Percentiles rank a stretch among this genome's conserved stretches.
Conservation (phyloP, 2,113 vertebrate species). For the Odocoileus hemionus region DNA sequence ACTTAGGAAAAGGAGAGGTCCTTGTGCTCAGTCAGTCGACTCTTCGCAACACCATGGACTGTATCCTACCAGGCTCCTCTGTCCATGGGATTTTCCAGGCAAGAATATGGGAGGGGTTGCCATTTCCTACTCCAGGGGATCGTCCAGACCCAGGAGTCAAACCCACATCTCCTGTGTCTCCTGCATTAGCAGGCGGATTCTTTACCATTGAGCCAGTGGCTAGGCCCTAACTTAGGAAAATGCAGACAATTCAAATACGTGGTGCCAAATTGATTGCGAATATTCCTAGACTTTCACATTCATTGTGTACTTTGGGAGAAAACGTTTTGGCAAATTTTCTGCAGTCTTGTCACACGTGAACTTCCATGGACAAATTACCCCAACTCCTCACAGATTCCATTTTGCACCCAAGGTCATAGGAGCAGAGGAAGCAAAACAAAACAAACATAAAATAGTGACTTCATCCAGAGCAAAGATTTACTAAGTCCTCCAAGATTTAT, state of each 20-base stretch:
- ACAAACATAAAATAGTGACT: not conserved
- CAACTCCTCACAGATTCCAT: not conserved
- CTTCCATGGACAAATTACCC: not conserved
- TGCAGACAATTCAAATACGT: not conserved
- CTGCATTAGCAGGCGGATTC: not conserved
- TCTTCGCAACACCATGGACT: not conserved
- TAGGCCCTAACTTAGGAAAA: not conserved
- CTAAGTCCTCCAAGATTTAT: not conserved
- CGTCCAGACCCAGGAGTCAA: accelerated
- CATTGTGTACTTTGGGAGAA: not conserved
- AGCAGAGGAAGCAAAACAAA: not conserved
- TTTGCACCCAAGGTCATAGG: not conserved
- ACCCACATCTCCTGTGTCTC: not conserved
- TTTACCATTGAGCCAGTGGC: not conserved
- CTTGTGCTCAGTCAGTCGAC: not conserved
- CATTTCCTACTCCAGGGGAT: not conserved
- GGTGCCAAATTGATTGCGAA: not conserved
- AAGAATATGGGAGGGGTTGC: not conserved
- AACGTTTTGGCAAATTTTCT: not conserved
- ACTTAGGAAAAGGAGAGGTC: not conserved
- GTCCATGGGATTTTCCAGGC: not conserved
- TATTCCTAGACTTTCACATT: not conserved
- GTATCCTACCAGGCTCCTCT: not conserved
- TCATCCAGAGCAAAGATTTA: not conserved
- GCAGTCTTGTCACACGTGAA: not conserved